Conservation (phyloP, 1,140 invertebrate genomes). For the Matsumurasca onukii region DNA sequence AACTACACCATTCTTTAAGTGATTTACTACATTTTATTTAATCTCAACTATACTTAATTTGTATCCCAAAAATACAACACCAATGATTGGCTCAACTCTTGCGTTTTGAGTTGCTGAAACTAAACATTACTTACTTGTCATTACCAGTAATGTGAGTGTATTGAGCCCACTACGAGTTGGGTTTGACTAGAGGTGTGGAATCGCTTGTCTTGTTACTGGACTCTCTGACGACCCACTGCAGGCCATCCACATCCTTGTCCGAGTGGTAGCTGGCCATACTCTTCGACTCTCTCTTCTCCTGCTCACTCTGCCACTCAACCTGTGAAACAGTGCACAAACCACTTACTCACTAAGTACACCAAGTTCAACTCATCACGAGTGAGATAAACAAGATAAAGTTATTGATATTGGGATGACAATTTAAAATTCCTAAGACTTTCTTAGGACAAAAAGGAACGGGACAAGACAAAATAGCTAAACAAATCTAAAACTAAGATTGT, state of each 20-base stretch:
- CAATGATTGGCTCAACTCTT: not conserved
- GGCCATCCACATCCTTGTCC: not conserved
- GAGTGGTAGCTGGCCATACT: conserved; percentile 21
- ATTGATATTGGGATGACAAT: too few species aligned
- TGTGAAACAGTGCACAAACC: conserved; percentile 43
- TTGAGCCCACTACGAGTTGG: not conserved
- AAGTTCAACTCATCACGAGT: too few species aligned
- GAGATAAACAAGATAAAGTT: too few species aligned
- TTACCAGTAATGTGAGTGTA: not conserved
- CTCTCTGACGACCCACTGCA: not conserved
- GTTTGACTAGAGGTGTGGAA: not conserved
- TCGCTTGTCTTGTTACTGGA: not conserved
- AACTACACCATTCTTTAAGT: not conserved
- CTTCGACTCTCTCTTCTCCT: conserved; percentile 58
- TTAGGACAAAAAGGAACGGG: too few species aligned
- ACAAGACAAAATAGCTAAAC: too few species aligned
- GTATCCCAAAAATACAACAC: not conserved
- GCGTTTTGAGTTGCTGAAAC: not conserved
- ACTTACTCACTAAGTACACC: too few species aligned
- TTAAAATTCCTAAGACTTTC: too few species aligned
- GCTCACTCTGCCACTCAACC: conserved; percentile 70
- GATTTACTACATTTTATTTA: not conserved
- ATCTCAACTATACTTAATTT: not conserved
- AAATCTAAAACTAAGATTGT: too few species aligned
- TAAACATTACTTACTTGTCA: not conserved